phyloP scores from a whole-genome alignment of 2,113 vertebrate species.

The Corythornis vintsioides region DNA sequence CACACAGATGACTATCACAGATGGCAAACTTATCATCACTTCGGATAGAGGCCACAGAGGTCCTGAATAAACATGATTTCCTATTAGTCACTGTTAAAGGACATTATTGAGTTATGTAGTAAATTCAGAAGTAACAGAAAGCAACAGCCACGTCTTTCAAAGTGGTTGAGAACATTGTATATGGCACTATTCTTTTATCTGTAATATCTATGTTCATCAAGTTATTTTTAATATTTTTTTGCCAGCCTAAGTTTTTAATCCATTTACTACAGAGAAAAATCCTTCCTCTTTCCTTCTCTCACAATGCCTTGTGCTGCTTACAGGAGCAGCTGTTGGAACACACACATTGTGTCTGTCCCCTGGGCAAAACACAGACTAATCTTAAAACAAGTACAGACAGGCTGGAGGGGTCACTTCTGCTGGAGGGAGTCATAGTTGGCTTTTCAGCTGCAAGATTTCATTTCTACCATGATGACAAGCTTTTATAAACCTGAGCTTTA shows the following conservation, averaged over 20 bases:
- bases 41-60: neutral
- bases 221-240: neutral
- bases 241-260: neutral
- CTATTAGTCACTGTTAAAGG: neutral
- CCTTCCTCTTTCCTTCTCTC: neutral
- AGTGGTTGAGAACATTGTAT: neutral
- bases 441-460: constrained; percentile 33
- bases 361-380: constrained; percentile 34
- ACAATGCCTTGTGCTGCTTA: neutral
- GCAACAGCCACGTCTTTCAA: neutral
- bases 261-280: neutral
- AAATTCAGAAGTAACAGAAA: neutral
- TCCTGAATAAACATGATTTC: neutral
- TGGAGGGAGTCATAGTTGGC: neutral
- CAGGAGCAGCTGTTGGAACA: neutral
- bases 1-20: neutral
- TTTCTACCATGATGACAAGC: constrained; percentile 8
- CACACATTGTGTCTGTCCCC: neutral
- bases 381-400: neutral
- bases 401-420: neutral
- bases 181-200: neutral
- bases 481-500: constrained; percentile 32
- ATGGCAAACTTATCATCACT: neutral
- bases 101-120: neutral
- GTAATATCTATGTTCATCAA: neutral